Conservation (phyloP, 2,888 invertebrate genomes). For the Dryomyza anilis region DNA sequence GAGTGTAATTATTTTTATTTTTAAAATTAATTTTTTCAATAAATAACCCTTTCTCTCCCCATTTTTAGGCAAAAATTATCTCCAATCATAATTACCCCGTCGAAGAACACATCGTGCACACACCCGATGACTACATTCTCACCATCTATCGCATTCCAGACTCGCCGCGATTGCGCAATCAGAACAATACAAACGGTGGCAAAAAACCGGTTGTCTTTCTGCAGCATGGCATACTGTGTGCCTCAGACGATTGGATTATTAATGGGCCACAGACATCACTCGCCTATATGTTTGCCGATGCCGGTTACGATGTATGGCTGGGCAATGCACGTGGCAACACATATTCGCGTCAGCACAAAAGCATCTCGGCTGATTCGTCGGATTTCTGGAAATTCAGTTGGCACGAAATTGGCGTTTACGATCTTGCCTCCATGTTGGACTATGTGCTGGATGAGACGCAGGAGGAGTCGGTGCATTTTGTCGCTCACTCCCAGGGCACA, state of each 20-base stretch:
- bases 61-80: conserved; percentile 49
- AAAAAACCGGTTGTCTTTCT: conserved; percentile 63
- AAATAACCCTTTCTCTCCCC: not conserved
- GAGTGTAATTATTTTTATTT: no score
- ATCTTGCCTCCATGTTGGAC: conserved; percentile 83
- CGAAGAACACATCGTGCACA: conserved; percentile 67
- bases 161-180: conserved; percentile 42
- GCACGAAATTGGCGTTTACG: conserved; percentile 74
- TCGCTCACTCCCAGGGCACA: conserved; percentile 72
- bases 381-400: conserved; percentile 72
- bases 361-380: conserved; percentile 62
- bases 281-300: conserved; percentile 65
- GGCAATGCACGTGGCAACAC: conserved; percentile 77
- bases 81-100: conserved; percentile 65
- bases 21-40: conserved; percentile 22
- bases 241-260: conserved; percentile 75
- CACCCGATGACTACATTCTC: conserved; percentile 53
- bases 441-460: conserved; percentile 67
- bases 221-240: conserved; percentile 74
- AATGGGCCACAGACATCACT: conserved; percentile 69
- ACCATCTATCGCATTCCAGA: conserved; percentile 56
- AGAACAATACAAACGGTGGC: not conserved
- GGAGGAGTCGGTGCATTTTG: conserved; percentile 69
- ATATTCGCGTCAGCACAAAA: conserved; percentile 64
- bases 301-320: conserved; percentile 79